phyloP scores from a whole-genome alignment of 2,113 vertebrate species.

The Scortum barcoo region DNA sequence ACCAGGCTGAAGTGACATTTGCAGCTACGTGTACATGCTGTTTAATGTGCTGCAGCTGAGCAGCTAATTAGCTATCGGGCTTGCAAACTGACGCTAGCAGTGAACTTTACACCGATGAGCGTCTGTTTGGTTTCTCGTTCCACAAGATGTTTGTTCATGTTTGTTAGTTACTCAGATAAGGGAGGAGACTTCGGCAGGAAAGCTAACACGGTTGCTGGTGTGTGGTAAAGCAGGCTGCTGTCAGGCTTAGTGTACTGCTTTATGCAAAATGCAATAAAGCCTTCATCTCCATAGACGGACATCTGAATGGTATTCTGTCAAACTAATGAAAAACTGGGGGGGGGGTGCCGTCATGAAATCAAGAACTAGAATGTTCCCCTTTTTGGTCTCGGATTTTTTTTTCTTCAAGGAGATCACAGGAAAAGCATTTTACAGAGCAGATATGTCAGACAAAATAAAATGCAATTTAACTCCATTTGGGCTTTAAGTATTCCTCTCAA shows the following conservation, averaged over 20 bases:
- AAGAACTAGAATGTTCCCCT: background rate
- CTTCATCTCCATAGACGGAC: background rate
- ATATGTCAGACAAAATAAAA: background rate
- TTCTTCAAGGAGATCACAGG: background rate
- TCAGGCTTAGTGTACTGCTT: background rate
- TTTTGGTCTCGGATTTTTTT: background rate
- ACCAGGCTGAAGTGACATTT: background rate
- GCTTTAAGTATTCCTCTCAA: constrained; percentile 22
- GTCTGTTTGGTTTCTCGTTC: background rate
- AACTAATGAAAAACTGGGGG: background rate
- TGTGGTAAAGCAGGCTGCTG: background rate
- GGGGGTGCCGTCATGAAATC: background rate
- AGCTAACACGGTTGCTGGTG: background rate
- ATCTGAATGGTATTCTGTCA: background rate
- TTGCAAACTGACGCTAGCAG: background rate
- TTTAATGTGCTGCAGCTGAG: background rate
- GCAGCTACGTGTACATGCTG: background rate
- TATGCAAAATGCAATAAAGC: background rate
- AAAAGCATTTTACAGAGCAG: background rate
- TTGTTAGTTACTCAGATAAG: background rate
- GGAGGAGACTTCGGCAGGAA: background rate
- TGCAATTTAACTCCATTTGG: background rate
- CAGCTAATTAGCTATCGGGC: constrained; percentile 10
- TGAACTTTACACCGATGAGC: background rate
- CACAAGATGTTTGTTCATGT: background rate